Evolutionary conservation across 2,113 vertebrate species (phyloP).

Genomic region (Etheostoma cragini): DNA sequence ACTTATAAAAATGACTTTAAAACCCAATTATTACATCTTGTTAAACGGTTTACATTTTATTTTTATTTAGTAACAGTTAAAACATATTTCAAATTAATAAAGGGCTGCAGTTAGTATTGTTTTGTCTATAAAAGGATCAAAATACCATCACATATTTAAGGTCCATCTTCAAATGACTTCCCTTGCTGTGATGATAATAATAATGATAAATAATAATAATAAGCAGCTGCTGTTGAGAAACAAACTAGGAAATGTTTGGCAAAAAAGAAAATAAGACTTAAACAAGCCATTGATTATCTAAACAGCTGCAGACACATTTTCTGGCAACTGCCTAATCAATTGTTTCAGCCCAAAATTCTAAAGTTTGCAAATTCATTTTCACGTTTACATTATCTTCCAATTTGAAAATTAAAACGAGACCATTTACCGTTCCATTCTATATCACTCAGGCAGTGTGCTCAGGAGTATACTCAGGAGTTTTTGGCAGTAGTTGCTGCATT

Average conservation of each 20-base stretch:
- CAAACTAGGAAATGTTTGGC: too few species aligned
- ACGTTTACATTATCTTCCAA: background rate
- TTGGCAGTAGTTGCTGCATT: background rate
- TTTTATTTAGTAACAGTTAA: background rate
- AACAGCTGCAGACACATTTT: background rate
- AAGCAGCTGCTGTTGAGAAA: too few species aligned
- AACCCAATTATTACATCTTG: too few species aligned
- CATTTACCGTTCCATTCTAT: background rate
- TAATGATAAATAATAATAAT: too few species aligned
- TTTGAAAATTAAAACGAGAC: background rate
- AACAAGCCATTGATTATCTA: background rate
- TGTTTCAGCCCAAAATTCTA: background rate
- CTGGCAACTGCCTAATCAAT: background rate
- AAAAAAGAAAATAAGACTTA: too few species aligned
- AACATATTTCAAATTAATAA: background rate
- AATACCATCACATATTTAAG: too few species aligned
- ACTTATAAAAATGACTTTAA: too few species aligned
- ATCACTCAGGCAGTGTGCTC: background rate
- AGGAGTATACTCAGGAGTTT: background rate
- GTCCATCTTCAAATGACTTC: too few species aligned
- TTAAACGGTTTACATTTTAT: background rate
- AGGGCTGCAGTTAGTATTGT: background rate
- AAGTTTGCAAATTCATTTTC: background rate
- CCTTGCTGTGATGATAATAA: too few species aligned
- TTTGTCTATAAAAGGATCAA: background rate